phyloP scores from a whole-genome alignment of 1,140 invertebrate species.

The Lordiphosa clarofinis region DNA sequence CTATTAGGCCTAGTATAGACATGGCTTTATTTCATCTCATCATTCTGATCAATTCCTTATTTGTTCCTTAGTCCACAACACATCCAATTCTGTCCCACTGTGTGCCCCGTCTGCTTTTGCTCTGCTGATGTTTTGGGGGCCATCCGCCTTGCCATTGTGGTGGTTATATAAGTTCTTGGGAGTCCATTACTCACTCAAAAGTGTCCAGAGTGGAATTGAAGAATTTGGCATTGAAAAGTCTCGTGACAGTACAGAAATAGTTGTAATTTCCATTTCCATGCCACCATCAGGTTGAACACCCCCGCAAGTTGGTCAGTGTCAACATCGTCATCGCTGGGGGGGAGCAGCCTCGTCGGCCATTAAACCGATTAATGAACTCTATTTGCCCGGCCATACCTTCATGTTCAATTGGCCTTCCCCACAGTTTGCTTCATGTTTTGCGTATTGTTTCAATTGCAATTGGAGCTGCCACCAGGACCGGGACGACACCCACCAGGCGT shows the following conservation, averaged over 20 bases:
- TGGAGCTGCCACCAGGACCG: conserved; percentile 46
- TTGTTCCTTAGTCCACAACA: no score
- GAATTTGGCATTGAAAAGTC: conserved; percentile 54
- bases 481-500: conserved; percentile 3
- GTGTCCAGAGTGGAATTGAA: conserved; percentile 20
- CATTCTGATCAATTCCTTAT: no score
- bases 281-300: conserved; percentile 33
- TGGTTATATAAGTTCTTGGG: conserved; percentile 37
- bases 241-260: conserved; percentile 45
- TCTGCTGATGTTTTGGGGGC: conserved; percentile 5
- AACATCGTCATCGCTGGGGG: conserved; percentile 17
- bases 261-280: conserved; percentile 5
- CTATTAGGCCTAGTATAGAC: no score
- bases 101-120: neutral
- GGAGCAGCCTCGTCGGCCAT: conserved; percentile 28
- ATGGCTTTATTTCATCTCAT: no score
- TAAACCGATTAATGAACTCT: conserved; percentile 75
- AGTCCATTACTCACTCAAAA: conserved; percentile 62
- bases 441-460: conserved; percentile 68
- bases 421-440: conserved; percentile 32
- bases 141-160: conserved; percentile 11
- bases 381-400: conserved; percentile 64
- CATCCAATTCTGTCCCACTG: no score
- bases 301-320: conserved; percentile 32
- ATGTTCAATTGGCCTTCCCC: conserved; percentile 19